Conservation (phyloP, 1,140 invertebrate genomes). For the Monomorium pharaonis region DNA sequence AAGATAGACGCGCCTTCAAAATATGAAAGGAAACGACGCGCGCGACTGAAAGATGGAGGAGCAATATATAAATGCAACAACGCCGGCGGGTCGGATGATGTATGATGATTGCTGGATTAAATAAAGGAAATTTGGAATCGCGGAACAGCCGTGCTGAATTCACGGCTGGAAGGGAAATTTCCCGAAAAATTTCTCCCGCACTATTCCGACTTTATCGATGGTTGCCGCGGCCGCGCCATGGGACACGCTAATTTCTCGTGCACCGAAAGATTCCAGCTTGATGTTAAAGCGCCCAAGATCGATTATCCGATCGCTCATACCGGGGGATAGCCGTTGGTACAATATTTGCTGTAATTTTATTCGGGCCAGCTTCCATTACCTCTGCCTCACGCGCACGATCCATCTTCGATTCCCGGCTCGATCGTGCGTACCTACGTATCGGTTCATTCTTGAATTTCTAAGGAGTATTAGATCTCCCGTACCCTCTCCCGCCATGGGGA, state of each 20-base stretch:
- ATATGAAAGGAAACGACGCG: conserved; percentile 43
- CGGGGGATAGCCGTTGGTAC: not conserved
- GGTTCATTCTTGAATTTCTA: conserved; percentile 57
- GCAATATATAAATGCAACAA: conserved; percentile 53
- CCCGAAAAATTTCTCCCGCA: not conserved
- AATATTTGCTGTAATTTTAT: conserved; percentile 60
- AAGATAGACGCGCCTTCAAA: conserved; percentile 42
- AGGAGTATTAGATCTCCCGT: conserved; percentile 37
- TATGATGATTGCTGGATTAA: conserved; percentile 58
- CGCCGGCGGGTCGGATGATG: conserved; percentile 28
- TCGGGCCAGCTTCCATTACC: not conserved
- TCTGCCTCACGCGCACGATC: not conserved
- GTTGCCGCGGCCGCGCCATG: not conserved
- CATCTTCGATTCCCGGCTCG: conserved; percentile 54
- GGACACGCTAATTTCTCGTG: conserved; percentile 17
- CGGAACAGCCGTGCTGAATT: not conserved
- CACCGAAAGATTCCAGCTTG: not conserved
- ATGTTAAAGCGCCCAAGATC: conserved; percentile 20
- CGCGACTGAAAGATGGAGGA: conserved; percentile 47
- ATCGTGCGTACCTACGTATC: conserved; percentile 42
- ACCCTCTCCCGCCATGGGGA: not conserved
- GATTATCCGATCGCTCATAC: conserved; percentile 18
- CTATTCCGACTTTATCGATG: not conserved
- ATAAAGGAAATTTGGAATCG: conserved; percentile 36
- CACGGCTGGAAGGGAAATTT: not conserved